A percentile compares a stretch with the other conserved stretches of the same genome.
Evolutionary conservation across 2,113 vertebrate species (phyloP).

Genomic region (Australoheros scitulus): DNA sequence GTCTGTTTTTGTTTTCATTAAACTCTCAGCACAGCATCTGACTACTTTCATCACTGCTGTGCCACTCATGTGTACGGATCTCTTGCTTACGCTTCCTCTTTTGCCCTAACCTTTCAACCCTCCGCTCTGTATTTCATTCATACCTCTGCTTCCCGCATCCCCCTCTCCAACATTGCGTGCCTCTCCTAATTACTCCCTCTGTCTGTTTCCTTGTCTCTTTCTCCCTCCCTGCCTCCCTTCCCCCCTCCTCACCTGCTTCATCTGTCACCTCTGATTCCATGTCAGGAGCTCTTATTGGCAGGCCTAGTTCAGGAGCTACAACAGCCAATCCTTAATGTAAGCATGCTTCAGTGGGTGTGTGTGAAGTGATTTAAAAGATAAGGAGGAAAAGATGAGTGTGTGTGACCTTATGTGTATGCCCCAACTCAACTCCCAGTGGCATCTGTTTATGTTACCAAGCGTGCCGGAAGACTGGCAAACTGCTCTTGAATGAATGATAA

Average conservation of each 20-base stretch:
- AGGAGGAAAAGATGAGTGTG: background rate
- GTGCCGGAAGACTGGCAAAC: background rate
- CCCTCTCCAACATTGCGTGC: slow-evolving; percentile 24
- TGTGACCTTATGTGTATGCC: slow-evolving; percentile 15
- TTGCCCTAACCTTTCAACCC: background rate
- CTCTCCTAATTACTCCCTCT: slow-evolving; percentile 53
- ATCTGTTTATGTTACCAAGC: slow-evolving; percentile 8
- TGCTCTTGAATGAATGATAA: slow-evolving; percentile 35
- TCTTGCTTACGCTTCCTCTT: background rate
- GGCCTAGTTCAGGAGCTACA: background rate
- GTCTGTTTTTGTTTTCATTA: slow-evolving; percentile 5
- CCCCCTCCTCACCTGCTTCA: slow-evolving; percentile 47
- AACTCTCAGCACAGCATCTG: slow-evolving; percentile 1
- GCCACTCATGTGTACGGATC: background rate
- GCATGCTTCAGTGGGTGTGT: background rate
- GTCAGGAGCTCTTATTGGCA: slow-evolving; percentile 34
- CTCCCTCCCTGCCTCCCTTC: background rate
- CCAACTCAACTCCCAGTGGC: background rate
- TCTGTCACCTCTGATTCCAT: slow-evolving; percentile 51
- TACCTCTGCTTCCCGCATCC: background rate
- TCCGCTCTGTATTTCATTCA: slow-evolving; percentile 10
- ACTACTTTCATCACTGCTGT: slow-evolving; percentile 10
- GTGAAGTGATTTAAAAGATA: background rate
- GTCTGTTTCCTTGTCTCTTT: slow-evolving; percentile 38
- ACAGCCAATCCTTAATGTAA: background rate